Conservation (phyloP, 1,140 invertebrate species). For the Procambarus clarkii region DNA sequence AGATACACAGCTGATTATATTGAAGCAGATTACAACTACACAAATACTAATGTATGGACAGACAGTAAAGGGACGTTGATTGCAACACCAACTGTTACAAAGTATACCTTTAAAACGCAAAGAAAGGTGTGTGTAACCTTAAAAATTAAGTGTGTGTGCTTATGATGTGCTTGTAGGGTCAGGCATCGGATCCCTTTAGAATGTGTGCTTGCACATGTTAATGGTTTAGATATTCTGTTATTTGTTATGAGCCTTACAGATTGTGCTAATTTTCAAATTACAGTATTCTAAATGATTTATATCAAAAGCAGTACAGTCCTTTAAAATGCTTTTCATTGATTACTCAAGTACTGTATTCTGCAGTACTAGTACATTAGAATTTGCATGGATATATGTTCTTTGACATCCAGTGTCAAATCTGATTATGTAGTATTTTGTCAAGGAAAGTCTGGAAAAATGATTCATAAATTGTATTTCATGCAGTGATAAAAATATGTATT, state of each 20-base stretch:
- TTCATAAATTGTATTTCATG: too few relatives aligned
- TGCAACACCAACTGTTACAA: conserved; percentile 10
- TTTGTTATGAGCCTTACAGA: background rate
- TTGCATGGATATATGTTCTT: too few relatives aligned
- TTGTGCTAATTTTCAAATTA: background rate
- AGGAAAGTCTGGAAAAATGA: too few relatives aligned
- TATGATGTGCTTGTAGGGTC: background rate
- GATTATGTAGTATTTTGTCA: too few relatives aligned
- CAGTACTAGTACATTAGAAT: too few relatives aligned
- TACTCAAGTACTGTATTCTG: too few relatives aligned
- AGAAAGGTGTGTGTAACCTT: background rate
- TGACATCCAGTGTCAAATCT: too few relatives aligned
- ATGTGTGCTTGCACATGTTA: background rate
- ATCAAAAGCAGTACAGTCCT: too few relatives aligned
- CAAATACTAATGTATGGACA: conserved; percentile 14
- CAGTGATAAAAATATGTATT: too few relatives aligned
- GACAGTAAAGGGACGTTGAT: conserved; percentile 28
- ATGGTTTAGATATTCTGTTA: background rate
- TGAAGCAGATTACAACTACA: conserved; percentile 42
- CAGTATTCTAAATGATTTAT: too few relatives aligned
- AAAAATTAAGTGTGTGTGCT: background rate
- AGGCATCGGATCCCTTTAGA: background rate
- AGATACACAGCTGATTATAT: conserved; percentile 7
- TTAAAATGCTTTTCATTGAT: too few relatives aligned
- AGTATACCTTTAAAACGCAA: conserved; percentile 42